phyloP scores from a whole-genome alignment of 2,888 invertebrate species.

The Agriotes lineatus region DNA sequence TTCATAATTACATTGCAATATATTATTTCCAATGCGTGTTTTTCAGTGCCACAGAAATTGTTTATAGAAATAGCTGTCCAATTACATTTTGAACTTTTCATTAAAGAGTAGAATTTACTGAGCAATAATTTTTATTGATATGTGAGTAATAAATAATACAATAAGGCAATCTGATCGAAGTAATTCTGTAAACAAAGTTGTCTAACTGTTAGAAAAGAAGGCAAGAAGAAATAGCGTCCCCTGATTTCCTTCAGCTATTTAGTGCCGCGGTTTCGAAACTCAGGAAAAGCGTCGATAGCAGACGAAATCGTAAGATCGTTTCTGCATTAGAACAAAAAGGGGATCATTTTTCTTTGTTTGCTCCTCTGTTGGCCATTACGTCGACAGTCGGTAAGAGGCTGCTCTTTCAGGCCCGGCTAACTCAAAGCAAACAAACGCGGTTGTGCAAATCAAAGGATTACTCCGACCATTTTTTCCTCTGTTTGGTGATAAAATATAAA shows the following conservation, averaged over 20 bases:
- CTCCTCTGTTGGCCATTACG: conserved; percentile 19
- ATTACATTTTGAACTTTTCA: no score
- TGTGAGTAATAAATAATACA: no score
- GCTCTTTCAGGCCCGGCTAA: conserved; percentile 22
- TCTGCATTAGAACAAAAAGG: conserved; percentile 21
- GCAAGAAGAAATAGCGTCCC: no score
- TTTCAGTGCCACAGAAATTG: no score
- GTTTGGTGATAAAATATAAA: conserved; percentile 14
- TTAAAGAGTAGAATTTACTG: no score
- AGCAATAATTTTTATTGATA: no score
- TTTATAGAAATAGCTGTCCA: no score
- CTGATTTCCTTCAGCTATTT: conserved; percentile 9
- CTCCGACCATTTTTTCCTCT: conserved; percentile 11
- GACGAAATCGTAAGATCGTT: conserved; percentile 21
- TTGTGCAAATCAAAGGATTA: conserved; percentile 29
- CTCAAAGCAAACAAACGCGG: conserved; percentile 30
- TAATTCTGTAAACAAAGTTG: no score
- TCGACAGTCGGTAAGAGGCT: conserved; percentile 5
- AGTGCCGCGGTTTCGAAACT: conserved; percentile 1
- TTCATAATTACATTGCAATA: no score
- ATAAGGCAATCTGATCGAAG: no score
- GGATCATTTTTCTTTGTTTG: conserved; percentile 25
- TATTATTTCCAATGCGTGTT: no score
- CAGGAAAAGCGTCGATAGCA: conserved; percentile 5
- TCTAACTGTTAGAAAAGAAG: no score